Conservation (phyloP, 2,888 invertebrate species). For the Gordius sp. region DNA sequence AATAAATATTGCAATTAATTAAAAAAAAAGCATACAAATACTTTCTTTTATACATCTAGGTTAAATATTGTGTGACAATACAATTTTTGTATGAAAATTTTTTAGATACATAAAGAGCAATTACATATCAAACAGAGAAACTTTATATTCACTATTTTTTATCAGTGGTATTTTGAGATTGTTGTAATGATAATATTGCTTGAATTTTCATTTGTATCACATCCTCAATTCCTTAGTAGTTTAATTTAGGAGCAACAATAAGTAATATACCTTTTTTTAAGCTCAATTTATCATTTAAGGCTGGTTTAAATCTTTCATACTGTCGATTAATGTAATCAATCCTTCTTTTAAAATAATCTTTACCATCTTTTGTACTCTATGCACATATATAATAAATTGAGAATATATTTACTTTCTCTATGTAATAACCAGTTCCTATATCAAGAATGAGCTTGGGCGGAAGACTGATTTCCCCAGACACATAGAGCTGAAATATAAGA, state of each 20-base stretch:
- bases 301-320: slow-evolving; percentile 10
- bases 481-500: slow-evolving; percentile 1
- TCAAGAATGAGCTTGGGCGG: neutral
- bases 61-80: too few species aligned
- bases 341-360: slow-evolving; percentile 15
- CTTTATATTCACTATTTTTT: too few species aligned
- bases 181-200: neutral
- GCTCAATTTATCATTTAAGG: neutral
- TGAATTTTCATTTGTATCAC: neutral
- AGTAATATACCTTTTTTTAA: neutral
- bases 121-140: too few species aligned
- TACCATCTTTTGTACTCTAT: neutral
- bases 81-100: too few species aligned
- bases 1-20: too few species aligned
- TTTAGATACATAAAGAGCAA: too few species aligned
- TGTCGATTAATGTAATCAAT: slow-evolving; percentile 2
- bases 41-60: too few species aligned
- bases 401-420: slow-evolving; percentile 12
- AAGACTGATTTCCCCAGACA: neutral
- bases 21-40: too few species aligned
- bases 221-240: neutral
- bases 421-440: slow-evolving; percentile 13
- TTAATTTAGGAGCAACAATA: too few species aligned
- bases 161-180: neutral
- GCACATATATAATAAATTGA: too few species aligned